These are phyloP conservation scores for Arvicanthis niloticus DNA, from an alignment of 2,113 vertebrate genomes.

Conservation along the genomic window DNA sequence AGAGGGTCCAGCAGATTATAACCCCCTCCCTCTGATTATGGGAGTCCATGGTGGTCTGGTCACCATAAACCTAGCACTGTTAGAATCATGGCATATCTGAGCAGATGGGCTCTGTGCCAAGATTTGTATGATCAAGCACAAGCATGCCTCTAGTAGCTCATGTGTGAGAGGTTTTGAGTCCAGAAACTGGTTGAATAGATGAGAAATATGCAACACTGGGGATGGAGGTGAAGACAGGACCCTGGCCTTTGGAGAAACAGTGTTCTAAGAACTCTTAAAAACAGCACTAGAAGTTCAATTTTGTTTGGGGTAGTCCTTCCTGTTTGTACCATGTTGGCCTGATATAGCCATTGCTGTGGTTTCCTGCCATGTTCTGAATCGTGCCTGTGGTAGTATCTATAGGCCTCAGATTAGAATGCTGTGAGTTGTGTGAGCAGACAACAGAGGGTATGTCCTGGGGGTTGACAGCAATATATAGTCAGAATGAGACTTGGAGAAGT, in stretches of 20 bases:
- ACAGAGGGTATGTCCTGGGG: background rate
- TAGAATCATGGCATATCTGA: background rate
- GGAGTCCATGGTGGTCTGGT: too few relatives aligned
- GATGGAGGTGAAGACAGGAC: too few relatives aligned
- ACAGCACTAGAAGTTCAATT: too few relatives aligned
- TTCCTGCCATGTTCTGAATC: background rate
- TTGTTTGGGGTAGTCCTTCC: too few relatives aligned
- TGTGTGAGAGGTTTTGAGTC: background rate
- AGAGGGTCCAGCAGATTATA: background rate
- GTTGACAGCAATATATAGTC: background rate
- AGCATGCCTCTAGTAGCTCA: background rate
- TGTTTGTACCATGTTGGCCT: background rate
- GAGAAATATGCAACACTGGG: too few relatives aligned
- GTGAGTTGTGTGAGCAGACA: background rate
- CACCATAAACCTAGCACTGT: background rate
- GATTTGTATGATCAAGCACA: background rate
- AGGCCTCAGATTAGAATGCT: background rate
- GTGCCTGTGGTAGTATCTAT: background rate
- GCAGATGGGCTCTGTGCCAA: background rate
- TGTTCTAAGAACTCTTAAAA: background rate
- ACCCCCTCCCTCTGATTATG: background rate
- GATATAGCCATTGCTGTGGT: background rate
- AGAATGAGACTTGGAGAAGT: background rate
- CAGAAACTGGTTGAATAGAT: background rate
- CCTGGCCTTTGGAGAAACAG: too few relatives aligned